Evolutionary conservation across 2,113 vertebrate species (phyloP).

Genomic region (Entomyzon cyanotis): DNA sequence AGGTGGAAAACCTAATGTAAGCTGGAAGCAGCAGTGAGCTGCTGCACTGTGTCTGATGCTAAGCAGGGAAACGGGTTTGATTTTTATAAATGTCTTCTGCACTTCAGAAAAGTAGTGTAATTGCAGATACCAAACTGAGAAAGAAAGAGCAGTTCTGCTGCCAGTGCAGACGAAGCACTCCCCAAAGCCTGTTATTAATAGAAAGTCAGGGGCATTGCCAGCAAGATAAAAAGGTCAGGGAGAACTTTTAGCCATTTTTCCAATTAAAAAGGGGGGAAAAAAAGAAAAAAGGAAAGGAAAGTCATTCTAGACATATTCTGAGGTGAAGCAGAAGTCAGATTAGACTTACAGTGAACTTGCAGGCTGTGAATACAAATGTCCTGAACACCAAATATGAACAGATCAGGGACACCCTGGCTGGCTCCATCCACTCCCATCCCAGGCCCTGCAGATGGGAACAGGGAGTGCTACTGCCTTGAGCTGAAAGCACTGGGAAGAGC

Average conservation of each 20-base stretch:
- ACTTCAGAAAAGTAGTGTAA: slow-evolving; percentile 47
- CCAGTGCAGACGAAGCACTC: slow-evolving; percentile 1
- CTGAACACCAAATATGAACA: not conserved
- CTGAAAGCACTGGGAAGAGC: not conserved
- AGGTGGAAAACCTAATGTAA: not conserved
- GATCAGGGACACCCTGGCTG: not conserved
- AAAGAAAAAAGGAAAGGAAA: not conserved
- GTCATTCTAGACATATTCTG: not conserved
- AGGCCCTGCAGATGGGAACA: not conserved
- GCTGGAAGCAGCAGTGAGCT: not conserved
- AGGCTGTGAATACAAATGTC: not conserved
- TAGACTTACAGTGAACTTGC: not conserved
- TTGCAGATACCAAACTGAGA: slow-evolving; percentile 28
- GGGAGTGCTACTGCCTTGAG: not conserved
- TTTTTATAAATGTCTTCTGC: slow-evolving; percentile 46
- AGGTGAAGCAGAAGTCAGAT: not conserved
- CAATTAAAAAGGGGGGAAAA: not conserved
- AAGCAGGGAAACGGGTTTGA: slow-evolving; percentile 22
- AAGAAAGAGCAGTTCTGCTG: slow-evolving; percentile 33
- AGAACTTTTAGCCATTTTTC: slow-evolving; percentile 22
- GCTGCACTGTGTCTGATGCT: not conserved
- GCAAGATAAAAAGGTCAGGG: slow-evolving; percentile 23
- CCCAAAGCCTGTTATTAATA: slow-evolving; percentile 41
- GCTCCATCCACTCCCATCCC: not conserved
- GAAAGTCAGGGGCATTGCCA: not conserved